Percentiles rank a stretch among this genome's conserved stretches.
phyloP scores from a whole-genome alignment of 2,888 invertebrate genomes.

The Latrodectus elegans region DNA sequence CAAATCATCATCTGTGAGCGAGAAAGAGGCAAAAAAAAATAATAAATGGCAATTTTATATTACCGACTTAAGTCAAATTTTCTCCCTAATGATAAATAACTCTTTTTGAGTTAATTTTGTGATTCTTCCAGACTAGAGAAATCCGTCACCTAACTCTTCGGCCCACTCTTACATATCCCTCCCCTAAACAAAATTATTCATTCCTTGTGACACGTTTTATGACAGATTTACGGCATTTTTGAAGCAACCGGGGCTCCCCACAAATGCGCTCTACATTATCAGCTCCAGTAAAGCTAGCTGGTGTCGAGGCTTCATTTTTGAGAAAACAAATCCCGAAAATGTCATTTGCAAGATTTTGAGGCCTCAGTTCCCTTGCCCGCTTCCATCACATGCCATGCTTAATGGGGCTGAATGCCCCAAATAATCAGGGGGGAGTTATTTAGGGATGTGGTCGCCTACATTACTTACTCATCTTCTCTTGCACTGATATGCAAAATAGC shows the following conservation, averaged over 20 bases:
- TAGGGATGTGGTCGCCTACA: constrained; percentile 54
- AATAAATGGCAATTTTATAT: constrained; percentile 39
- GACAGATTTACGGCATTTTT: constrained; percentile 65
- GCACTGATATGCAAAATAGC: background rate
- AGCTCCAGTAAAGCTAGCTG: background rate
- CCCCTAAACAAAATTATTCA: constrained; percentile 45
- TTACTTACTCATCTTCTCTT: constrained; percentile 52
- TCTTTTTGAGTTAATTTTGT: constrained; percentile 30
- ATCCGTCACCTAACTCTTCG: background rate
- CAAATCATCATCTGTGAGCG: background rate
- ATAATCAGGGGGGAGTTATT: constrained; percentile 62
- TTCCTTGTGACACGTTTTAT: constrained; percentile 53
- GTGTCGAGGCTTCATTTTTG: constrained; percentile 15
- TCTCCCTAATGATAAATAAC: constrained; percentile 42
- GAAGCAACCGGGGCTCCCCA: constrained; percentile 25
- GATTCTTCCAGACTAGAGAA: constrained; percentile 6
- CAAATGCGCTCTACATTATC: constrained; percentile 52
- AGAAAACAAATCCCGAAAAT: constrained; percentile 57
- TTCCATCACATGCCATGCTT: constrained; percentile 21
- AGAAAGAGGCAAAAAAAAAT: background rate
- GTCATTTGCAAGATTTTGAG: constrained; percentile 47
- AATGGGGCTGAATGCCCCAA: constrained; percentile 61
- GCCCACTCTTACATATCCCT: background rate
- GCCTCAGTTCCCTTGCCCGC: constrained; percentile 6
- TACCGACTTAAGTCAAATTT: constrained; percentile 4